Evolutionary conservation across 2,797 vertebrate genomes (phyloP).

Genomic region (Dendrocincla tyrannina): DNA sequence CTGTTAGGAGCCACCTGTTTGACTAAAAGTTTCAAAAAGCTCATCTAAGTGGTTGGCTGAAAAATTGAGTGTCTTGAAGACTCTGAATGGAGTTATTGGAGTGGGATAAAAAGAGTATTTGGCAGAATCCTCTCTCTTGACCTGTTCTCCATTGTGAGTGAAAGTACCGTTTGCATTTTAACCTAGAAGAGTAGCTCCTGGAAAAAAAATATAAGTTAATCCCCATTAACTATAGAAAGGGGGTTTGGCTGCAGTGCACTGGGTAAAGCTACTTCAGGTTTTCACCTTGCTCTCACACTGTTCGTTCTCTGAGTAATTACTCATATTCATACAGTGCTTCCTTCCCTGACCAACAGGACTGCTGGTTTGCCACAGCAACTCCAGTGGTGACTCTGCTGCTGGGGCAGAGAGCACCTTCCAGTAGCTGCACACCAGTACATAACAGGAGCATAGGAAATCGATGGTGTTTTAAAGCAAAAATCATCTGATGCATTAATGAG

Average conservation of each 20-base stretch:
- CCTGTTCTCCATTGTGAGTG: not conserved
- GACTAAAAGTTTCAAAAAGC: not conserved
- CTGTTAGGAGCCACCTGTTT: not conserved
- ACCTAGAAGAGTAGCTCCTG: not conserved
- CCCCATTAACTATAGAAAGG: not conserved
- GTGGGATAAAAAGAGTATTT: not conserved
- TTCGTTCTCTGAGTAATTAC: not conserved
- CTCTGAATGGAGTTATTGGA: not conserved
- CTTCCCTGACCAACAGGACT: slow-evolving; percentile 21
- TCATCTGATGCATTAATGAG: not conserved
- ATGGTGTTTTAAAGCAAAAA: not conserved
- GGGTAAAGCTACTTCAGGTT: not conserved
- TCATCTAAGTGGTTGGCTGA: not conserved
- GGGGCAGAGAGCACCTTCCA: slow-evolving; percentile 19
- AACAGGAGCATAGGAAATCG: not conserved
- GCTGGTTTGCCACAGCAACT: slow-evolving; percentile 65
- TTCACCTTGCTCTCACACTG: not conserved
- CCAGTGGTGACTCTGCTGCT: slow-evolving; percentile 16
- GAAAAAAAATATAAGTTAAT: not conserved
- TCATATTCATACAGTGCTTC: slow-evolving; percentile 42
- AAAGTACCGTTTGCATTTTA: not conserved
- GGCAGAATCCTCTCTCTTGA: not conserved
- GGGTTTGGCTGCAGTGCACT: not conserved
- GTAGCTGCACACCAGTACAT: not conserved
- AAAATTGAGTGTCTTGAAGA: not conserved